A percentile compares a stretch with the other conserved stretches of the same genome.
phyloP scores from a whole-genome alignment of 2,888 invertebrate species.

The Eucriotettix oculatus region DNA sequence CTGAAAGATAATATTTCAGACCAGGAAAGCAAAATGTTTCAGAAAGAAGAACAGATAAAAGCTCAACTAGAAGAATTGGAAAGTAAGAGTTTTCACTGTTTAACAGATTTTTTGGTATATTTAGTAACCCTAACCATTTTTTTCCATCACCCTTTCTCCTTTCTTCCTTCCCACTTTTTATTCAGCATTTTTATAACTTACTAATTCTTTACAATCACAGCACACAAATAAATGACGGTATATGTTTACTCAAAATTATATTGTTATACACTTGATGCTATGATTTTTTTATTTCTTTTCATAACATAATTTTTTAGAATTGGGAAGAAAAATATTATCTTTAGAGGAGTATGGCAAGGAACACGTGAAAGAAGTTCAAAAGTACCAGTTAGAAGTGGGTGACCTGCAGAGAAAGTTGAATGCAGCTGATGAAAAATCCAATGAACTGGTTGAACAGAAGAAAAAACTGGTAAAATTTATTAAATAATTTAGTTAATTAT shows the following conservation, averaged over 20 bases:
- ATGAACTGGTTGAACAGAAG: conserved; percentile 18
- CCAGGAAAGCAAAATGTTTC: conserved; percentile 7
- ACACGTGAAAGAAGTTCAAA: conserved; percentile 30
- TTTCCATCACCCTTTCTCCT: no score
- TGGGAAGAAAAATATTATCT: conserved; percentile 20
- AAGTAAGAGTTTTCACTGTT: background rate
- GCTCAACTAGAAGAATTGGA: conserved; percentile 5
- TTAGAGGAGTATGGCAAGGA: conserved; percentile 37
- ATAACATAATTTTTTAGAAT: conserved; percentile 16
- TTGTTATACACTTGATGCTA: no score
- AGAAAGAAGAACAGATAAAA: conserved; percentile 4
- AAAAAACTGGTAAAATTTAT: conserved; percentile 20
- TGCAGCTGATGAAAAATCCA: conserved; percentile 13
- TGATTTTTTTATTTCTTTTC: no score
- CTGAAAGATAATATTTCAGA: conserved; percentile 10
- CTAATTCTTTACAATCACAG: no score
- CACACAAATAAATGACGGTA: no score
- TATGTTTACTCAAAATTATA: no score
- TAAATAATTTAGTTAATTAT: background rate
- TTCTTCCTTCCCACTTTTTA: no score
- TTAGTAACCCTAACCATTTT: no score
- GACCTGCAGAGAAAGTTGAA: conserved; percentile 16
- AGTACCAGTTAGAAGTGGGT: conserved; percentile 34
- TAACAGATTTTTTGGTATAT: no score
- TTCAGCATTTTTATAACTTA: no score